Evolutionary conservation across 2,888 invertebrate genomes (phyloP), one percentile per base, ranked within the genome.

Genomic region (Trichogramma evanescens): DNA sequence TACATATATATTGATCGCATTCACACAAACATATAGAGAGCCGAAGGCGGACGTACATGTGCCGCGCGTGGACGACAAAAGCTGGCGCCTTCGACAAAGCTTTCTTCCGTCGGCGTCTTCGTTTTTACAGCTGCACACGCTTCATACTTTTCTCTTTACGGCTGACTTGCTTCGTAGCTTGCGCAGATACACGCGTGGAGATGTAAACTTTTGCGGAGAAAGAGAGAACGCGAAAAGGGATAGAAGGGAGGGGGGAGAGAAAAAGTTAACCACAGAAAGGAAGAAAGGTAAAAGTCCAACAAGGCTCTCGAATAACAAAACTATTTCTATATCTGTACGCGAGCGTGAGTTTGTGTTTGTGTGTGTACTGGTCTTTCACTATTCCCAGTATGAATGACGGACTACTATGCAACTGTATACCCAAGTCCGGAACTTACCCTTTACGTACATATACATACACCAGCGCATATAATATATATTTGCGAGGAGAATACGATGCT

Each of bases 231-330:
- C n/a, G 43, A 42, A 58, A 58, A 61, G 58, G 42, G 60, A 58
- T 26, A 54, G 50, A 56, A 54, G 51, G 45, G 57, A 57, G 51
- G 45, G 57, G 50, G 55, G 53, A 50, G 49, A 50, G 59, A 44
- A 45, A 60, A 61, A 54, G 57, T 43, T 13, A 62, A 58, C 59
- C 54, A 59, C 53, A 51, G 54, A 54, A 44, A 43, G 42, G 48
- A 44, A 53, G 40, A 9, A 39, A 53, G 54, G 58, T 53, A 56
- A 54, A 57, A 63, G 58, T 61, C 58, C 58, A 7, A 48, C 46
- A 53, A 50, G 50, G 53, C 45, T 59, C 58, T 56, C 53, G 58
- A 62, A 59, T 62, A 62, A 62, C 62, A 62, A 62, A 62, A 58
- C 62, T 26, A 26, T 26, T 26, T 26, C 26, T 26, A 26, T 26